Base-by-base conservation (phyloP, 2,797 vertebrate genomes). In the Trematomus bernacchii region DNA sequence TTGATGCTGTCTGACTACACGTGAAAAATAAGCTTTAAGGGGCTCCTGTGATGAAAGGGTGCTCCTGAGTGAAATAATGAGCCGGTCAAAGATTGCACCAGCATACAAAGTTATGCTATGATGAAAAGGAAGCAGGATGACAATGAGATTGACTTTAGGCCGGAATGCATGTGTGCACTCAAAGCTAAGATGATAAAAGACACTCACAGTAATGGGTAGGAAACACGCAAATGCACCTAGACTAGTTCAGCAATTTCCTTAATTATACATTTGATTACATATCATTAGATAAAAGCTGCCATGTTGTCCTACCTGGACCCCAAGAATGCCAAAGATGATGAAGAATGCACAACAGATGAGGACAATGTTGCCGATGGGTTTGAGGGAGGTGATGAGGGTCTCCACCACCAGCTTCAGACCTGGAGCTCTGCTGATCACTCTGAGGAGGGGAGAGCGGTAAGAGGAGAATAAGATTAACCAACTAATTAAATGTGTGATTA, bases 281-380 rank as follows among this genome's bases (percentile, higher is more conserved):
- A 27, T 27, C 5, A 27, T 27, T 5, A 27, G 27, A 27, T 27
- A 5, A 65, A n/a, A 60, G 33, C 0, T 4, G 19, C 30, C 12
- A 13, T 2, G n/a, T 43, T 16, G 68, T 16, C 80, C 47, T 92
- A 99, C 98, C 97, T 99, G 98, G 1, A 99, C 98, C 5, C 98
- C 98, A 37, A 99, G 94, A 87, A 99, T 99, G 71, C 98, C 98
- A 13, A 99, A 99, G 91, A 99, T 99, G 82, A 99, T 99, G 90
- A 99, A 99, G 93, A 99, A 99, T 71, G 98, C 98, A 3, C 98
- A 99, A 89, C 98, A 99, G 91, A 99, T 99, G 79, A 99, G 96
- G 18, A 99, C 98, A 0, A 99, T 99, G 87, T 99, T 99, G 80
- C 98, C 98, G 0, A 99, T 99, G 59, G 98, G 98, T 87, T 99